Base-by-base conservation (phyloP, 2,888 invertebrate genomes). In the Orchesella flavescens region DNA sequence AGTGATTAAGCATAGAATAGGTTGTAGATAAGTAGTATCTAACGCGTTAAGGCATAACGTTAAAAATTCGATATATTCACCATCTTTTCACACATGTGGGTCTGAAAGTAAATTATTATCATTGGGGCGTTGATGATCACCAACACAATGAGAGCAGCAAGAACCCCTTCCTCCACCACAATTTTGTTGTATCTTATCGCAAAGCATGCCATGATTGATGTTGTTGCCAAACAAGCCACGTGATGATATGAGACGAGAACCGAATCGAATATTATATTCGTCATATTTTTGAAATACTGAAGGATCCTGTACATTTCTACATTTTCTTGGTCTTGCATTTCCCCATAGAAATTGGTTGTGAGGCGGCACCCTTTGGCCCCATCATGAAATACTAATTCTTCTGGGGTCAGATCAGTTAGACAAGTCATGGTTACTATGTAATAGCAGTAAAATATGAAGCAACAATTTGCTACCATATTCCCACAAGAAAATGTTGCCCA, bases 221-320 rank as follows among this genome's bases (percentile, higher is more conserved):
- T 9, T 4, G 53, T 24, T 0, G 53, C 24, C 0, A 72, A 43
- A 12, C 49, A 15, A 19, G 19, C 72, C 3, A 73, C 59, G 43
- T 73, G 72, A 59, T 73, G 72, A 19, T 57, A 59, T 43, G 72
- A 24, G 1, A 73, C 23, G n/a, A 43, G 19, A n/a, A 13, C 21
- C 15, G 34, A 43, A 0, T 17, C 46, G 4, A 73, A 44, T 10
- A 73, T 21, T 9, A 43, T 53, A 1, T 44, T 73, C 61, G 59
- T 1, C 13, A 73, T 13, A 57, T 43, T 1, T 7, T 73, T 73
- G 72, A 73, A 59, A 0, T 57, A 19, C 13, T 73, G 44, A 15
- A 57, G 72, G 0, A 57, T 59, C 15, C 72, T 43, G 44, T 59
- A 61, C 72, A 73, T 43, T 10, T 44, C 17, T 15, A 69, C 49